phyloP scores from a whole-genome alignment of 2,797 vertebrate species.

The Tenualosa ilisha region DNA sequence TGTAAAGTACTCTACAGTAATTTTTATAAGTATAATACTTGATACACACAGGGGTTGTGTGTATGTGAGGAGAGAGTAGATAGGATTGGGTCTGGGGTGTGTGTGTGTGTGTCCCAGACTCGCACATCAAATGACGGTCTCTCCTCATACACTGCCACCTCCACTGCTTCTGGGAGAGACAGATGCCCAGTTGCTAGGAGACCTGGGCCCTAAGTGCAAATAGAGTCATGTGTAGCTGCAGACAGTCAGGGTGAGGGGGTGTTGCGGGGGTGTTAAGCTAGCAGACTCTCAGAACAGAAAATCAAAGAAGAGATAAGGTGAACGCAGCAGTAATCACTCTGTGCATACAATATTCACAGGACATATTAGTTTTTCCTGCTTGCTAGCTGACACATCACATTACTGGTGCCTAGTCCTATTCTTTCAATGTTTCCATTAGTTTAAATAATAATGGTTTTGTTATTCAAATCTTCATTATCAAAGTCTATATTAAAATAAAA shows the following conservation, averaged over 20 bases:
- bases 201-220: slow-evolving; percentile 69
- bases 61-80: slow-evolving; percentile 14
- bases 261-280: slow-evolving; percentile 36
- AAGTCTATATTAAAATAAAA: too few relatives aligned
- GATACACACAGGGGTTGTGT: not conserved
- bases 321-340: slow-evolving; percentile 42
- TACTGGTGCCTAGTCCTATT: not conserved
- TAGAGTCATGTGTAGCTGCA: slow-evolving; percentile 73
- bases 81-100: not conserved
- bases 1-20: too few relatives aligned
- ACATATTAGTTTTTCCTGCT: not conserved
- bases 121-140: slow-evolving; percentile 66
- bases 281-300: slow-evolving; percentile 48
- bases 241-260: slow-evolving; percentile 47
- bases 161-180: slow-evolving; percentile 59
- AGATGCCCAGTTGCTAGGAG: slow-evolving; percentile 75
- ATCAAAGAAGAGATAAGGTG: slow-evolving; percentile 28
- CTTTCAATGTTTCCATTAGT: not conserved
- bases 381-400: not conserved
- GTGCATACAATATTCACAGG: not conserved
- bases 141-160: slow-evolving; percentile 44
- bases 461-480: too few relatives aligned
- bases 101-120: slow-evolving; percentile 32
- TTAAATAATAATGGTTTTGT: not conserved
- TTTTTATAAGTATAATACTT: too few relatives aligned